A percentile compares a stretch with the other conserved stretches of the same genome.
These are phyloP conservation scores for Pleuronectes platessa DNA, from an alignment of 2,113 vertebrate genomes.

Conservation along the genomic window DNA sequence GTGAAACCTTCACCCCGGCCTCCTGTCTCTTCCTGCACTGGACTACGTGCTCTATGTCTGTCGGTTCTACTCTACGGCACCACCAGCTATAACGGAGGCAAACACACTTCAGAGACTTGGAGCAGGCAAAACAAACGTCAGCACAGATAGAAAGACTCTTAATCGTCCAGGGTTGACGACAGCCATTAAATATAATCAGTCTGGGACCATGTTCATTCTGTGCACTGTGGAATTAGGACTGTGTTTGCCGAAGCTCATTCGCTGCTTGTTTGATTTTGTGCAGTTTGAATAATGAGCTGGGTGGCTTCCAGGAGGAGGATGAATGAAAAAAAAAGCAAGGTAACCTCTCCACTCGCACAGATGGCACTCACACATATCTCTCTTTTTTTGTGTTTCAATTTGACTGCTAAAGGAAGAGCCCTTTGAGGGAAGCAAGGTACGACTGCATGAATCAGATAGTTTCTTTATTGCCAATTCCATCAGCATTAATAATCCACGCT, in stretches of 20 bases:
- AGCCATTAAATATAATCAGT: slow-evolving; percentile 46
- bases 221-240: slow-evolving; percentile 30
- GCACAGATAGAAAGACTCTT: slow-evolving; percentile 46
- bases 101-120: slow-evolving; percentile 50
- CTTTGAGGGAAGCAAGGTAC: slow-evolving; percentile 86
- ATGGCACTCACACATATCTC: slow-evolving; percentile 65
- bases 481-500: slow-evolving; percentile 65
- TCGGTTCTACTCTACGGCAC: slow-evolving; percentile 16
- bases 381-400: slow-evolving; percentile 55
- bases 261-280: slow-evolving; percentile 54
- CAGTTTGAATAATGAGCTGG: slow-evolving; percentile 54
- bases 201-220: slow-evolving; percentile 50
- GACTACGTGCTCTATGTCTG: slow-evolving; percentile 27
- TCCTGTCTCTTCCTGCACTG: slow-evolving; percentile 47
- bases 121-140: slow-evolving; percentile 43
- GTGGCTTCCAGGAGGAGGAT: slow-evolving; percentile 44
- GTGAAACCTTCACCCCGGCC: slow-evolving; percentile 44
- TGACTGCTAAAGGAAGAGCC: slow-evolving; percentile 85
- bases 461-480: slow-evolving; percentile 58
- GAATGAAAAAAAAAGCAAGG: slow-evolving; percentile 39
- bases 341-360: slow-evolving; percentile 46
- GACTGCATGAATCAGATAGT: slow-evolving; percentile 56
- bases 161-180: slow-evolving; percentile 33
- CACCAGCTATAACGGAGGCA: slow-evolving; percentile 44
- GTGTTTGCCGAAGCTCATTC: slow-evolving; percentile 54